These are phyloP conservation scores for Henricia sp. DNA, from an alignment of 53 echinoderm and acorn worm species.

Conservation along the genomic window DNA sequence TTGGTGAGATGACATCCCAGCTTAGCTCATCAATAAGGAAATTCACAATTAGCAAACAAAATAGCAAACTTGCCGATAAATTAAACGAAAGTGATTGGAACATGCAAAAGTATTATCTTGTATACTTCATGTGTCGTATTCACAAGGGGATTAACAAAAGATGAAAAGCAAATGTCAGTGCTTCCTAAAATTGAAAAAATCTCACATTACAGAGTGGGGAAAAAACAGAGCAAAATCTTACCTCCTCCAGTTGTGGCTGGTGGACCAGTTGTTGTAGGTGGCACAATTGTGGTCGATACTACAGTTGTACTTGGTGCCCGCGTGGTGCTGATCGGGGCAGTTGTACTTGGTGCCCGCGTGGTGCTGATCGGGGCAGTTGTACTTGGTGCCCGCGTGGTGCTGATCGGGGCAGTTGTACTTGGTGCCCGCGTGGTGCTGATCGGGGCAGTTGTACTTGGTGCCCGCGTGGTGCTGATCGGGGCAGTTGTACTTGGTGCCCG, in stretches of 20 bases:
- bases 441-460: too few species aligned
- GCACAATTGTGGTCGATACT: neutral
- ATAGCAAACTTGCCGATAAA: too few species aligned
- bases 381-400: neutral
- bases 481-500: slow-evolving; percentile 4
- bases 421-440: too few species aligned
- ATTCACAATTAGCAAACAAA: too few species aligned
- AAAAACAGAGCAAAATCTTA: neutral
- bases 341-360: too few species aligned
- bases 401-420: neutral
- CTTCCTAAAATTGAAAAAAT: neutral
- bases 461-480: neutral
- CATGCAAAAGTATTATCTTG: neutral
- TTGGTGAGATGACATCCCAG: too few species aligned
- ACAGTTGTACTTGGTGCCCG: slow-evolving; percentile 2
- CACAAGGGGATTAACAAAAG: neutral
- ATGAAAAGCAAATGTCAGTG: neutral
- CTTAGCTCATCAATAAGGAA: too few species aligned
- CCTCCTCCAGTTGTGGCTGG: neutral
- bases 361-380: too few species aligned
- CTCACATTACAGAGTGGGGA: neutral
- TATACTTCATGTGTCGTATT: neutral
- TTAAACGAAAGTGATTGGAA: too few species aligned
- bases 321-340: neutral
- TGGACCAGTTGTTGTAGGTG: slow-evolving; percentile 7